Evolutionary conservation across 2,888 invertebrate species (phyloP), one percentile per base, ranked within the genome.

Genomic region (Troilus luridus): DNA sequence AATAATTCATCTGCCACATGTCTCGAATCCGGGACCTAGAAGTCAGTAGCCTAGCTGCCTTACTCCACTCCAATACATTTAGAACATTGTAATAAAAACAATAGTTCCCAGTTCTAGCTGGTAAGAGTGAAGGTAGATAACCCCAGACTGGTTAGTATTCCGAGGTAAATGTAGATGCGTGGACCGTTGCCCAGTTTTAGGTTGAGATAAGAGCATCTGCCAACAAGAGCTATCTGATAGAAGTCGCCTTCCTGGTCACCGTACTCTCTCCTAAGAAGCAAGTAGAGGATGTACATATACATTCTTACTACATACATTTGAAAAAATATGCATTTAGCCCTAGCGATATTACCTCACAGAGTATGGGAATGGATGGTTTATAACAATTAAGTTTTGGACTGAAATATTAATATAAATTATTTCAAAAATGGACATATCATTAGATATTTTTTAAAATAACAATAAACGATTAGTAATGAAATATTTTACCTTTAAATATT

Each of bases 131-230:
- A 77, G 72, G 72, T 41, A 77, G 72, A 77, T 77, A 77, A 77
- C 72, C 72, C 41, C 27, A 41, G 41, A 2, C 72, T 77, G 72
- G 27, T 77, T 77, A 77, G 72, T 77, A 77, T 77, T 77, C 72
- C 17, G 41, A 77, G 72, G 72, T 77, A 77, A 77, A 77, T 27
- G 72, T 10, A 41, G 72, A 27, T 77, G 72, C 72, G 72, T 77
- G 72, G 72, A 77, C 72, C 72, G 72, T 77, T 77, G 72, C 72
- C 72, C 72, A 77, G 72, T 17, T 77, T 77, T 41, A 41, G 24
- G 72, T 17, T 8, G 41, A 77, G 72, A 77, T 77, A 77, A 67
- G 67, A 27, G 8, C 72, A 77, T 77, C 72, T 77, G 72, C 72
- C 72, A 77, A 77, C 72, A 41, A 77, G 17, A 77, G 27, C 17